Evolutionary conservation across 2,113 vertebrate genomes (phyloP), one percentile per base, ranked within the genome.

Genomic region (Phoxinus phoxinus): DNA sequence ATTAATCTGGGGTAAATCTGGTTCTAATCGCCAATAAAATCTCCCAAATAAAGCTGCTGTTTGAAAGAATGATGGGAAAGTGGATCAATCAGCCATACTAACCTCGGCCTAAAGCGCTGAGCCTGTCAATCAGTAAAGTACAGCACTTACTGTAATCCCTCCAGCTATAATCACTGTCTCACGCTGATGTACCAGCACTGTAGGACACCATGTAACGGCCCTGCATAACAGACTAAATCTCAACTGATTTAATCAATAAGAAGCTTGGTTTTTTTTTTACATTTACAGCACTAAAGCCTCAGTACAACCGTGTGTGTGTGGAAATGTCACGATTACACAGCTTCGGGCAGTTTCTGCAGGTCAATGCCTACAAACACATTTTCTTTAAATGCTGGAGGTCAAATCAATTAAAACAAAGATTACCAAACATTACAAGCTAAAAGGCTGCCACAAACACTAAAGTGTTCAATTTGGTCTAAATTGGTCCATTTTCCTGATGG

Each of bases 241-340:
- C 85, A 83, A 56, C 89, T 94, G 93, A 94, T 95, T 93, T 93
- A 93, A 93, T 94, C 93, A 93, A 94, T 94, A 94, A 93, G 91
- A 90, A 93, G 94, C 90, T 93, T 94, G 93, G 25, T 58, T 44
- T 86, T 86, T 87, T 83, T 5, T 12, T 46, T 1, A 84, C 73
- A 86, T 78, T 79, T 65, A 46, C 85, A 17, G 13, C 32, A 30
- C 87, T 92, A 93, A 94, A 94, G 85, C 86, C 92, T 89, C 89
- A 88, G 89, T 81, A 35, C 7, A 79, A 41, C 23, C 4, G 23
- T 41, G 75, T 86, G 75, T 86, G 65, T 73, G 51, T 35, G 63
- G 73, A 46, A 86, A 71, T 37, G 46, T 41, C 63, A 81, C 10
- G 81, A 87, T 87, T 84, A 61, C 72, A 65, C 72, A 37, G 41